Evolutionary conservation across 2,797 vertebrate species (phyloP), one percentile per base, ranked within the genome.

Genomic region (Phalloptychus januarius): DNA sequence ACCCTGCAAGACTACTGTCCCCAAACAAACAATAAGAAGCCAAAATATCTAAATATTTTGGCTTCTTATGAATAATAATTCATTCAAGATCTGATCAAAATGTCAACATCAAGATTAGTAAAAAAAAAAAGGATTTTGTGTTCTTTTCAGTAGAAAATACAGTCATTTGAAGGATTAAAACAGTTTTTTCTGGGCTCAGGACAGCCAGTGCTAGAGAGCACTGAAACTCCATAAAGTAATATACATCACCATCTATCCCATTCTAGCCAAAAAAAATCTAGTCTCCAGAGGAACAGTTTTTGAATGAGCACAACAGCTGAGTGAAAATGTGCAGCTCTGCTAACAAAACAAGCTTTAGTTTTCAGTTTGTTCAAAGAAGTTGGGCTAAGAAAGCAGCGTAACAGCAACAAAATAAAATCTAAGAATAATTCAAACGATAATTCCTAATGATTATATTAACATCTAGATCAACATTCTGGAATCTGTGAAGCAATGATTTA

Each of bases 81-180:
- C 50, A 56, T 79, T 83, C 70, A 79, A 88, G 50, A 87, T 87
- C 81, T 84, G 79, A 90, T 86, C 82, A 87, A 88, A 86, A 82
- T 58, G 70, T 72, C 69, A 86, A 84, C 71, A 84, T 83, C 65
- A 75, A 38, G 63, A 77, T 74, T 13, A 72, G 13, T 28, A 38
- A 31, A 40, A 74, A 79, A 54, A 18, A 86, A 83, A 86, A 82
- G 76, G 75, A 83, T 77, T 80, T 85, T 87, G 72, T 81, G 78
- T 90, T 91, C 10, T 0, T 84, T 77, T 85, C 33, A 72, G 15
- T 0, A 36, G 33, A 23, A 73, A 81, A 82, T 5, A 10, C 0
- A 44, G 31, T 80, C 58, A 80, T 61, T 72, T 79, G 80, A 78
- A 82, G 16, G 77, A 38, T 76, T 76, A 45, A 16, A 50, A 2